Evolutionary conservation across 2,113 vertebrate species (phyloP).

Genomic region (Cololabis saira): DNA sequence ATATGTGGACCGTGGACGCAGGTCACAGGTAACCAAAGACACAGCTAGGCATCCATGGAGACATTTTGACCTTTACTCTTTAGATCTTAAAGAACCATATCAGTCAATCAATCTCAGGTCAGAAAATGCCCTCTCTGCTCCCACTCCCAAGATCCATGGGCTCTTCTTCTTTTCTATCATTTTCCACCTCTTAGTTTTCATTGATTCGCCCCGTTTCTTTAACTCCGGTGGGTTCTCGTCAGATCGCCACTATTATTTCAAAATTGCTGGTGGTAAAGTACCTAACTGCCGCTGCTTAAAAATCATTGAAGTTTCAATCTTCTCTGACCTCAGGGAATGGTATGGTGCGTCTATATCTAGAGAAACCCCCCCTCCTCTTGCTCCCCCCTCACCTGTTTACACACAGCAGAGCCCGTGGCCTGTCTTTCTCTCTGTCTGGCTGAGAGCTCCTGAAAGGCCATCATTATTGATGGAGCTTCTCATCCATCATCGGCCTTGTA

Average conservation of each 20-base stretch:
- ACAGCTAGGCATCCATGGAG: slow-evolving; percentile 38
- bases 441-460: slow-evolving; percentile 72
- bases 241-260: slow-evolving; percentile 40
- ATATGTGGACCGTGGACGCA: slow-evolving; percentile 94
- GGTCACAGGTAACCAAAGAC: slow-evolving; percentile 91
- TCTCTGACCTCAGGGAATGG: slow-evolving; percentile 32
- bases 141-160: slow-evolving; percentile 28
- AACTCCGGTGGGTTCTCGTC: slow-evolving; percentile 7
- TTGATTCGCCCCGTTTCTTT: slow-evolving; percentile 51
- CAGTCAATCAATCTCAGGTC: slow-evolving; percentile 56
- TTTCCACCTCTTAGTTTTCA: slow-evolving; percentile 62
- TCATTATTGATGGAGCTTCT: slow-evolving; percentile 73
- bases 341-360: slow-evolving; percentile 30
- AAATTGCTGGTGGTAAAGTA: slow-evolving; percentile 39
- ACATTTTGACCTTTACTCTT: slow-evolving; percentile 60
- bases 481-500: slow-evolving; percentile 78
- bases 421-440: slow-evolving; percentile 53
- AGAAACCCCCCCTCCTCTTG: slow-evolving; percentile 16
- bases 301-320: slow-evolving; percentile 27
- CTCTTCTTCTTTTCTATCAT: slow-evolving; percentile 45
- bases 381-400: slow-evolving; percentile 56
- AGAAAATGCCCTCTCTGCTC: slow-evolving; percentile 32
- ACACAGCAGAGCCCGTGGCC: slow-evolving; percentile 47
- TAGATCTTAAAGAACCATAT: slow-evolving; percentile 33
- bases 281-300: slow-evolving; percentile 23